Percentiles rank a stretch among this genome's conserved stretches.
Evolutionary conservation across 2,797 vertebrate genomes (phyloP).

Genomic region (Lophius americanus): DNA sequence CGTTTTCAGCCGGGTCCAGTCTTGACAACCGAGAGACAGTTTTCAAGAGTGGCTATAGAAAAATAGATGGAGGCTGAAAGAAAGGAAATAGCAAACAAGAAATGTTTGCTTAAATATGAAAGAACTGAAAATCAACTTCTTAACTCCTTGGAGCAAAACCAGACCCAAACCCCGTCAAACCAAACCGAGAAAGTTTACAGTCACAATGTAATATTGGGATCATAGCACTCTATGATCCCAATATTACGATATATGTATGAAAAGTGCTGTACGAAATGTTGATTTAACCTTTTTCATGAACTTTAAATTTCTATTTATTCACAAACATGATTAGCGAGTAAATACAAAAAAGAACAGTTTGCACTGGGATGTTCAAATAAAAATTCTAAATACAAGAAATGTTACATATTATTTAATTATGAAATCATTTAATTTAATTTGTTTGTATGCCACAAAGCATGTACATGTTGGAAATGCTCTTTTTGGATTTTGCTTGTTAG

Average conservation of each 20-base stretch:
- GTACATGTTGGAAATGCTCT: too few species aligned
- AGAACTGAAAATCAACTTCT: slow-evolving; percentile 59
- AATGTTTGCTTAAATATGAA: slow-evolving; percentile 61
- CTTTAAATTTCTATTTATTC: too few species aligned
- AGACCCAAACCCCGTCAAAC: slow-evolving; percentile 29
- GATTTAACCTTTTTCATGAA: slow-evolving; percentile 17
- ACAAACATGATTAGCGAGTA: too few species aligned
- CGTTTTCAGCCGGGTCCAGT: slow-evolving; percentile 46
- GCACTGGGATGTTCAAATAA: too few species aligned
- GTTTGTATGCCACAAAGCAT: too few species aligned
- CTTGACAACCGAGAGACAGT: slow-evolving; percentile 34
- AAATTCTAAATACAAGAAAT: too few species aligned
- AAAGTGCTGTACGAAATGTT: not conserved
- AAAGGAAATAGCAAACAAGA: slow-evolving; percentile 50
- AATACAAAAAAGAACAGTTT: too few species aligned
- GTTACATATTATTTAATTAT: too few species aligned
- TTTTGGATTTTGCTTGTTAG: too few species aligned
- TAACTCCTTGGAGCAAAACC: slow-evolving; percentile 60
- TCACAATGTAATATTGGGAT: slow-evolving; percentile 15
- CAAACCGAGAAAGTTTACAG: slow-evolving; percentile 27
- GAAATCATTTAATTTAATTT: too few species aligned
- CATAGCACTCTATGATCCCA: slow-evolving; percentile 12
- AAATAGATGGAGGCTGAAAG: slow-evolving; percentile 58
- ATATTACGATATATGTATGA: too few species aligned
- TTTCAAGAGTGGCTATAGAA: slow-evolving; percentile 57